phyloP scores from a whole-genome alignment of 23 tunicate species.

The Phallusia fumigata region DNA sequence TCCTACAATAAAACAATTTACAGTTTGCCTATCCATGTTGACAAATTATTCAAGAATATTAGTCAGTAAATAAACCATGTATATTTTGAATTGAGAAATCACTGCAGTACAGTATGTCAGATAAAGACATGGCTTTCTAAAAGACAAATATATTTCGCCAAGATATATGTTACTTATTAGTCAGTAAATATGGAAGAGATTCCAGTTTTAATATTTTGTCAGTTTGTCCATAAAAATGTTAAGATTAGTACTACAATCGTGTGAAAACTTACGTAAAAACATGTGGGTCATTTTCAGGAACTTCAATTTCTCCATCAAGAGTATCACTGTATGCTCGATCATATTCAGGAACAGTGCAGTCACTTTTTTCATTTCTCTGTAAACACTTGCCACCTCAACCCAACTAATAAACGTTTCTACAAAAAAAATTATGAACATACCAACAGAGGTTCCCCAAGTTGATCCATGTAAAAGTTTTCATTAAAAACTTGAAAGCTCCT shows the following conservation, averaged over 20 bases:
- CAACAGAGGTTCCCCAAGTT: constrained; percentile 61
- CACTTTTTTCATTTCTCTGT: background rate
- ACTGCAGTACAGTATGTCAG: too few relatives aligned
- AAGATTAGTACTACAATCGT: too few relatives aligned
- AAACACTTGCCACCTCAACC: background rate
- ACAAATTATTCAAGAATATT: too few relatives aligned
- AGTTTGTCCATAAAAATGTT: too few relatives aligned
- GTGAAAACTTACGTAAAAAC: background rate
- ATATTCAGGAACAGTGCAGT: constrained; percentile 17
- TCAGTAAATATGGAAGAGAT: too few relatives aligned
- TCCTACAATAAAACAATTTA: background rate
- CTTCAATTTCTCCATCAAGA: constrained; percentile 46
- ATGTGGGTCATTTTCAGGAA: background rate
- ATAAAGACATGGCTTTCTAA: too few relatives aligned
- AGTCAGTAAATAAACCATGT: too few relatives aligned
- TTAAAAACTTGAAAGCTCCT: constrained; percentile 46
- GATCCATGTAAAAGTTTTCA: constrained; percentile 66
- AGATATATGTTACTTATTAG: too few relatives aligned
- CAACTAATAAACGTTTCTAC: background rate
- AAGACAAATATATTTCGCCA: too few relatives aligned
- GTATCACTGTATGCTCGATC: constrained; percentile 33
- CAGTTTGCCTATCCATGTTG: background rate
- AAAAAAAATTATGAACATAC: background rate
- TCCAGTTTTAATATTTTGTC: too few relatives aligned
- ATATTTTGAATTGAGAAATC: too few relatives aligned